These are phyloP conservation scores for Avahi laniger DNA, from an alignment of 2,797 vertebrate genomes.

Conservation along the genomic window DNA sequence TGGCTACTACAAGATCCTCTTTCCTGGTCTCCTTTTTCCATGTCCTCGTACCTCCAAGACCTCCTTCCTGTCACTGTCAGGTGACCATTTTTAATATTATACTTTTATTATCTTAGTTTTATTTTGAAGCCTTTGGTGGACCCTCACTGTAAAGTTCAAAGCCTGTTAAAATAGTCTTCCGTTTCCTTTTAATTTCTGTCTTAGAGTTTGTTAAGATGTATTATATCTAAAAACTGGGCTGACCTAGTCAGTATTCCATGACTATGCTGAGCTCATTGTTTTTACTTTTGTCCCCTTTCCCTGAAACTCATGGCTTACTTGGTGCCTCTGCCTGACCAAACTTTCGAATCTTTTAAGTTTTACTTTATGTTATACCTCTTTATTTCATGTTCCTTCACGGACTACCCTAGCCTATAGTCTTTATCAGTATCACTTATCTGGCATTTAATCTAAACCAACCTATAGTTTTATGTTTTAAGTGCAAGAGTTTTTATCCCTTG, in stretches of 20 bases:
- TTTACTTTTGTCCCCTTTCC: neutral
- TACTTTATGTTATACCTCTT: neutral
- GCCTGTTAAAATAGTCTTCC: neutral
- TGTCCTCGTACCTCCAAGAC: neutral
- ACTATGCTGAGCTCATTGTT: neutral
- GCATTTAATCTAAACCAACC: neutral
- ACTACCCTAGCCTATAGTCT: neutral
- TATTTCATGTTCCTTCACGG: neutral
- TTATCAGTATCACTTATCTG: neutral
- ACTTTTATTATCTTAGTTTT: neutral
- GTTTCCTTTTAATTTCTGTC: neutral
- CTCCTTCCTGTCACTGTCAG: neutral
- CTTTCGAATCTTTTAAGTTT: neutral
- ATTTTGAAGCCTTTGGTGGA: neutral
- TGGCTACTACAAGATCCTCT: neutral
- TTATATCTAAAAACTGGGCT: neutral
- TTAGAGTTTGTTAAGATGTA: neutral
- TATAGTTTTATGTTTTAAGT: conserved; percentile 20
- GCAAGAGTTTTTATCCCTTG: neutral
- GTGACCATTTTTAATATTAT: conserved; percentile 6
- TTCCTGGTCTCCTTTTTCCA: neutral
- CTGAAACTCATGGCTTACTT: conserved; percentile 14
- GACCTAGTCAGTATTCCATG: neutral
- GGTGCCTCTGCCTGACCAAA: neutral
- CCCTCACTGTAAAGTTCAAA: neutral